Evolutionary conservation across 2,113 vertebrate genomes (phyloP), one percentile per base, ranked within the genome.

Genomic region (Boulengeromyrus knoepffleri): DNA sequence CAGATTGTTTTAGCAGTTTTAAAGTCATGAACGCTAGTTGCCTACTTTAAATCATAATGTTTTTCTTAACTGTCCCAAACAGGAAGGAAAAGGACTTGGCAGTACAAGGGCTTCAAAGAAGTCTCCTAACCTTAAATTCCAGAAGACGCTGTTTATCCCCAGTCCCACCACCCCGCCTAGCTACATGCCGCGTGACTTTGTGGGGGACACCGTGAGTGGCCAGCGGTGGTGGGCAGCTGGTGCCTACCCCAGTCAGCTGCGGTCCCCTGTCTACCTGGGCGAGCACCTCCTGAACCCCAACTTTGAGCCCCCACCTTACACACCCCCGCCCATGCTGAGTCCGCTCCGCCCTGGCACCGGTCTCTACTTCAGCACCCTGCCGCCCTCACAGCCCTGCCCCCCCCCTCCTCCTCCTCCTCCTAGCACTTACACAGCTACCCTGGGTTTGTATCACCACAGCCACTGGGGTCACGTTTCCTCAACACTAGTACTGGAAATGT

Each of bases 271-370:
- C 5, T 94, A 94, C 88, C 92, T 96, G 50, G 93, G 94, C 31
- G 95, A 96, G 52, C 92, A 92, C 8, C 91, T 95, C 5, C 92
- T 94, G 52, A 93, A 94, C 47, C 93, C 94, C 12, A 19, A 93
- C n/a, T 93, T 95, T 83, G 94, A 95, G 84, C 91, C 90, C 47
- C 95, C 95, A 0, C 93, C 94, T 0, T 97, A 96, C 90, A 96
- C 95, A 0, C 96, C 96, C 0, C 96, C 96, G 0, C 96, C 96
- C 0, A 96, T 96, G 96, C 94, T 97, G 74, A 96, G 95, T 92
- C 95, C 95, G 2, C 90, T 96, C 3, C 94, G 96, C 1, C 95
- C 93, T 39, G 96, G 96, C 31, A 96, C 95, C 0, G 95, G 96
- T 1, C 94, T 96, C 0, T 96, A 97, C 88, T 96, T 96, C 92